These are phyloP conservation scores for Sebastes variabilis DNA, from an alignment of 2,797 vertebrate genomes.

Conservation along the genomic window DNA sequence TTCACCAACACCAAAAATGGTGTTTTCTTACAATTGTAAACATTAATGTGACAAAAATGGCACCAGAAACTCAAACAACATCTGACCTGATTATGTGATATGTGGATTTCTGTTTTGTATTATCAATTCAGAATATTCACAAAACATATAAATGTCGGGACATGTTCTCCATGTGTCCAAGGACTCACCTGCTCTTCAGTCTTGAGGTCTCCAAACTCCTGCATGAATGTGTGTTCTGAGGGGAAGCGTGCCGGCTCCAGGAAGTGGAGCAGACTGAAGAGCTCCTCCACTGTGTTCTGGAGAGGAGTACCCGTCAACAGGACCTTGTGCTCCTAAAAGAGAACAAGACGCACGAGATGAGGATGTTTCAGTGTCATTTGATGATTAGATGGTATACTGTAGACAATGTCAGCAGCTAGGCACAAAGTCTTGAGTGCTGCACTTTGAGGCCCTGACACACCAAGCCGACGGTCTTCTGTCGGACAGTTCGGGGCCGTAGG, in stretches of 20 bases:
- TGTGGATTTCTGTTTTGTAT: neutral
- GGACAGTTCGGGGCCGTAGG: too few species aligned
- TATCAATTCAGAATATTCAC: neutral
- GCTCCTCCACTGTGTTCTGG: constrained; percentile 98
- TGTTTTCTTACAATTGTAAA: neutral
- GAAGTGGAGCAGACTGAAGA: constrained; percentile 98
- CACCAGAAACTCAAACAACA: neutral
- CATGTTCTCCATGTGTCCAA: neutral
- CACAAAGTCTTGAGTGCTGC: neutral
- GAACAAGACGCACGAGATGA: neutral
- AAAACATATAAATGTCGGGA: neutral
- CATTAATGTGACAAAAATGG: neutral
- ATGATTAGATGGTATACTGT: neutral
- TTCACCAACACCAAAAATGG: neutral
- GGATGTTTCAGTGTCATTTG: neutral
- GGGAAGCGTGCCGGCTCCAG: constrained; percentile 94
- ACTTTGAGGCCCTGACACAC: neutral
- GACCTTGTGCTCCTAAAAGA: constrained; percentile 93
- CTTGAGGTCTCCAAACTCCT: constrained; percentile 98
- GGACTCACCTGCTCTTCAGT: constrained; percentile 94
- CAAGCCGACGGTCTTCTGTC: too few species aligned
- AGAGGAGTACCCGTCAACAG: constrained; percentile 97
- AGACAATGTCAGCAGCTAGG: neutral
- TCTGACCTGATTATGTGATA: neutral
- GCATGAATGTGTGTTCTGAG: constrained; percentile 97